Conservation (phyloP, 2,113 vertebrate genomes). For the Pycnonotus jocosus region DNA sequence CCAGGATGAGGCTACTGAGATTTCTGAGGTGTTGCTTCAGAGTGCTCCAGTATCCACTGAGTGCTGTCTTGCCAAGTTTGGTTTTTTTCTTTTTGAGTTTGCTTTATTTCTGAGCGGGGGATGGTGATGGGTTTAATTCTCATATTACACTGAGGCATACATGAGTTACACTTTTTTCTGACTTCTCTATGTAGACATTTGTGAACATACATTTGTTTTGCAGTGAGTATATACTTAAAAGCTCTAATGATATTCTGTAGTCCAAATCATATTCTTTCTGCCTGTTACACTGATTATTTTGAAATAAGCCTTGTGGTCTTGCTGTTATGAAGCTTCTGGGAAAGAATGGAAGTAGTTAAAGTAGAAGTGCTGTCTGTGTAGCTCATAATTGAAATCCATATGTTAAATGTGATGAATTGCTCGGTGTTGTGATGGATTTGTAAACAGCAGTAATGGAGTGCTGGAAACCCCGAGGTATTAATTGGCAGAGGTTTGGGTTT, state of each 20-base stretch:
- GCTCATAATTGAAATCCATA: background rate
- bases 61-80: background rate
- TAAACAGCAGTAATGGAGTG: background rate
- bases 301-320: background rate
- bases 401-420: background rate
- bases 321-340: background rate
- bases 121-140: background rate
- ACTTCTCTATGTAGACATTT: background rate
- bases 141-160: background rate
- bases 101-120: background rate
- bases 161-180: background rate
- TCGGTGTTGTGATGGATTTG: background rate
- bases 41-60: too few species aligned
- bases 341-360: background rate
- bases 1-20: background rate
- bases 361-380: background rate
- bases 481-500: background rate
- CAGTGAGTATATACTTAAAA: background rate
- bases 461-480: background rate
- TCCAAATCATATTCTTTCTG: background rate
- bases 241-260: background rate
- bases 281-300: background rate
- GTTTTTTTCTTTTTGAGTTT: background rate
- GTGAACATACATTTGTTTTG: background rate
- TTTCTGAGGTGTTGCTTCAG: background rate